Conservation (phyloP, 2,888 invertebrate species). For the Sarcophaga variegata region DNA sequence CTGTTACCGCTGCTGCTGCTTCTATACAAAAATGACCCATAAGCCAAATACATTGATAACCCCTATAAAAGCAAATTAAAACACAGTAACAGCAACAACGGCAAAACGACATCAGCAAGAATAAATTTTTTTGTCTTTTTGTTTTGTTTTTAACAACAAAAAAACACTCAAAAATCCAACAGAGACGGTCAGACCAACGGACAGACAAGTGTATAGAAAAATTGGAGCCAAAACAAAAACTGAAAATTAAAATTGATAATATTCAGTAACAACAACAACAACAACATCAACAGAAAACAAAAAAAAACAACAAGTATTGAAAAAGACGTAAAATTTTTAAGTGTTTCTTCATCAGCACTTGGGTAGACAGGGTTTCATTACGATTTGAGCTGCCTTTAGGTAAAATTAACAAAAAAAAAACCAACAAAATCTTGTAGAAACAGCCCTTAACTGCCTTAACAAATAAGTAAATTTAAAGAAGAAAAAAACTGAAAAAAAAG, state of each 20-base stretch:
- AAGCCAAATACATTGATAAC: constrained; percentile 67
- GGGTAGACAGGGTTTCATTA: constrained; percentile 3
- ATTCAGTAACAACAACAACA: constrained; percentile 42
- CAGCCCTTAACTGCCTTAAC: not conserved
- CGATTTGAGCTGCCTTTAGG: constrained; percentile 45
- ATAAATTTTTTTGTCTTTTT: not conserved
- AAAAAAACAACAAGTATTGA: constrained; percentile 15
- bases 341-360: constrained; percentile 61
- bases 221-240: constrained; percentile 70
- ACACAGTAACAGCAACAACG: constrained; percentile 3
- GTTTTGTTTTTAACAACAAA: not conserved
- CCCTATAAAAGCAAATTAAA: constrained; percentile 56
- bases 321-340: constrained; percentile 34
- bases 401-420: constrained; percentile 14
- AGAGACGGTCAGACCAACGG: constrained; percentile 15
- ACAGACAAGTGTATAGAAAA: constrained; percentile 69
- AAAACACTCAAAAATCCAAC: constrained; percentile 22
- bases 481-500: no score
- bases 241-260: constrained; percentile 60
- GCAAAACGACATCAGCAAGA: constrained; percentile 25
- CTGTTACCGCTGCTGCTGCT: constrained; percentile 33
- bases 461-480: constrained; percentile 1
- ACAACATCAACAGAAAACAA: constrained; percentile 24
- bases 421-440: not conserved
- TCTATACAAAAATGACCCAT: constrained; percentile 61